Evolutionary conservation across 2,888 invertebrate species (phyloP).

Genomic region (Craniophora ligustri): DNA sequence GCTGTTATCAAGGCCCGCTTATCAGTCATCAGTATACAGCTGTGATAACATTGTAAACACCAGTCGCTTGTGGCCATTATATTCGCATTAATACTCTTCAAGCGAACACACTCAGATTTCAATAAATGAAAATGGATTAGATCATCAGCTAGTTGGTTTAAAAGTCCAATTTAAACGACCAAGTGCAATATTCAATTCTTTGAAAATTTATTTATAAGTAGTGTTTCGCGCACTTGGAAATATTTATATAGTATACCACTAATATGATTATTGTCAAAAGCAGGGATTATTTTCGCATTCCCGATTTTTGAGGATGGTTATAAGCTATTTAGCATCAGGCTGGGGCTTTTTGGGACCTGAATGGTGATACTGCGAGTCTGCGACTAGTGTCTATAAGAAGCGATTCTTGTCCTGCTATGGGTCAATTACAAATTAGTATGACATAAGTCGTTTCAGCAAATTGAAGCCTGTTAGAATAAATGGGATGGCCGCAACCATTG

Average conservation of each 20-base stretch:
- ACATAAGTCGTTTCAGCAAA: slow-evolving; percentile 5
- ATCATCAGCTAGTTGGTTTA: not conserved
- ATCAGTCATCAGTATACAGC: slow-evolving; percentile 65
- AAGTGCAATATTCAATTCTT: slow-evolving; percentile 31
- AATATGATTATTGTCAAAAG: no score
- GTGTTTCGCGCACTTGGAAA: no score
- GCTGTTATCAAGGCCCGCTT: slow-evolving; percentile 50
- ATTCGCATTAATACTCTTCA: slow-evolving; percentile 25
- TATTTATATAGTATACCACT: no score
- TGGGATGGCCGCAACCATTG: slow-evolving; percentile 4
- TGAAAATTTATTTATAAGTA: no score
- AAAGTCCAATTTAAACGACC: slow-evolving; percentile 2
- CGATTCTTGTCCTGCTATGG: not conserved
- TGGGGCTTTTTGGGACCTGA: no score
- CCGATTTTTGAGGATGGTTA: no score
- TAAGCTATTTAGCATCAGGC: no score
- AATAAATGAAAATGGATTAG: not conserved
- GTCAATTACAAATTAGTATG: not conserved
- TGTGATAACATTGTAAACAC: slow-evolving; percentile 79
- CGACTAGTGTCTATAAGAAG: not conserved
- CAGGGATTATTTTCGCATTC: no score
- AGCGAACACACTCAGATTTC: slow-evolving; percentile 37
- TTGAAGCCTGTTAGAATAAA: slow-evolving; percentile 1
- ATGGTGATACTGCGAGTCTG: no score
- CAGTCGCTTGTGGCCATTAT: slow-evolving; percentile 27